Conservation (phyloP, 2,797 vertebrate species). For the Molossus molossus region DNA sequence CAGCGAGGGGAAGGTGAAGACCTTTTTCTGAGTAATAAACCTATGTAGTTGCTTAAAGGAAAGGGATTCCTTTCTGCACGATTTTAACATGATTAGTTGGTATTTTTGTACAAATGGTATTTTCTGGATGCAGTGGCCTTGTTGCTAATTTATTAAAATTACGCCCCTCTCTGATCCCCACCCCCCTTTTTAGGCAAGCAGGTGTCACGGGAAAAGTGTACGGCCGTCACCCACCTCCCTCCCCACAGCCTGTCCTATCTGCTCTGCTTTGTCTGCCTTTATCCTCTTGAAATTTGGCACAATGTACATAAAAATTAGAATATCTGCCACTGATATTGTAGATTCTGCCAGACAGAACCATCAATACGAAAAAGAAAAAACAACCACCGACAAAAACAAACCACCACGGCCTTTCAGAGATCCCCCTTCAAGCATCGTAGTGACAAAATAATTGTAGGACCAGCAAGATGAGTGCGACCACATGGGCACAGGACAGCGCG, state of each 20-base stretch:
- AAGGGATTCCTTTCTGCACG: background rate
- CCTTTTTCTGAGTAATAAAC: background rate
- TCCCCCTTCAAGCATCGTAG: conserved; percentile 83
- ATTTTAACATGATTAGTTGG: background rate
- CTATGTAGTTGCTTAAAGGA: background rate
- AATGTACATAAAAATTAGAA: conserved; percentile 73
- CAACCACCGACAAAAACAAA: no score
- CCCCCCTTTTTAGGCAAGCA: conserved; percentile 8
- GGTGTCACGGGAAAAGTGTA: background rate
- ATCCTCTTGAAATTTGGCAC: conserved; percentile 46
- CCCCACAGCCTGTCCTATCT: conserved; percentile 38
- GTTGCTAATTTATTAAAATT: conserved; percentile 55
- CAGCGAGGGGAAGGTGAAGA: background rate
- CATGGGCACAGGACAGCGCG: conserved; percentile 86
- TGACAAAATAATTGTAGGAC: conserved; percentile 90
- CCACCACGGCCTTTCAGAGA: conserved; percentile 74
- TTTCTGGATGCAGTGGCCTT: background rate
- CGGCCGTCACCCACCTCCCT: background rate
- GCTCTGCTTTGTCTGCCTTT: background rate
- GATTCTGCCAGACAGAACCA: conserved; percentile 82
- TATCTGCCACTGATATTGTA: conserved; percentile 67
- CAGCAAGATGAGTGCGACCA: conserved; percentile 86
- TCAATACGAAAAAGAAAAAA: conserved; percentile 74
- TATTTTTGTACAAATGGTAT: conserved; percentile 26
- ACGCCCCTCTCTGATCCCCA: no score